Evolutionary conservation across 2,888 invertebrate genomes (phyloP), one percentile per base, ranked within the genome.

Genomic region (Lasioglossum zephyrum): DNA sequence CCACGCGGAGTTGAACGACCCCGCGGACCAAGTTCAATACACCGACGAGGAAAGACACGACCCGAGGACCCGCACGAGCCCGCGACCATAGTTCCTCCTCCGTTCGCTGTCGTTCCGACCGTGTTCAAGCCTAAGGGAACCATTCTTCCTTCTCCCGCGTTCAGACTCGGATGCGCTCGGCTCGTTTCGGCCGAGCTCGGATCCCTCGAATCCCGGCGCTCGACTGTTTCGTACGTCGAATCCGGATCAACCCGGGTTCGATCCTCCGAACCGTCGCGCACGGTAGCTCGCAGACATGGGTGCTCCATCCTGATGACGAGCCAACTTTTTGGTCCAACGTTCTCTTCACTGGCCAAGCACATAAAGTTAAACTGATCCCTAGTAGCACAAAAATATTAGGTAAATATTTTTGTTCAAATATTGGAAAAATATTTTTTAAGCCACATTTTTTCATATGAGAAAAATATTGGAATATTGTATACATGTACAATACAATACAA

Each of bases 1-100:
- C 13, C 66, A 66, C 66, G 66, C 66, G 31, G 89, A 91, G 95
- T 94, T 94, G 92, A 95, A 95, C 89, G 94, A 95, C 94, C 95
- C 91, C 92, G 89, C 90, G 87, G 82, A 84, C 91, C 85, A 94
- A 94, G 95, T 95, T 95, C 95, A 95, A 95, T 95, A 95, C 93
- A 94, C 95, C 92, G 85, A 53, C 89, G 78, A 82, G 79, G 81
- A 77, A 60, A 81, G 82, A 88, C 82, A 83, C 82, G 84, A 87
- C 69, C 80, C 80, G 77, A 73, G 70, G 69, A 82, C 77, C 85
- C 66, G 86, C 69, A 1, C 79, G 82, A 87, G 73, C 81, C 81
- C 82, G 73, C 85, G 75, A 77, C 66, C 79, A 84, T 90, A 88
- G 87, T 85, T 90, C 90, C 90, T 88, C 74, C 66, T 66, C 66